Percentiles rank a stretch among this genome's conserved stretches.
Conservation (phyloP, 2,797 vertebrate genomes). For the Borostomias antarcticus region DNA sequence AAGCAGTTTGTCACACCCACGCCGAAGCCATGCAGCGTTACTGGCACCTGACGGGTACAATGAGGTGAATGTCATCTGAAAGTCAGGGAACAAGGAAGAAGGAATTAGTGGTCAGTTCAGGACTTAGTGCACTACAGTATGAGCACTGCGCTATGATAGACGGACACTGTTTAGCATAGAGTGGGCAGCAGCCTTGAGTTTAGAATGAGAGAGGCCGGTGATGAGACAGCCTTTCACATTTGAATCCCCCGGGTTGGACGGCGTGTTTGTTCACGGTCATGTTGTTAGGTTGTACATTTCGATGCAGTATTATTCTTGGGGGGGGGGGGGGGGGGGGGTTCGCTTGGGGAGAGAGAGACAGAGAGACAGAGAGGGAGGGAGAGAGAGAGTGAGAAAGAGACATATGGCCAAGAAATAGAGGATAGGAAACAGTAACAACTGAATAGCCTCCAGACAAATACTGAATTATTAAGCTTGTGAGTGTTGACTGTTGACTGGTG, state of each 20-base stretch:
- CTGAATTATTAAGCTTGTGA: conserved; percentile 21
- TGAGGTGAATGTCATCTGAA: conserved; percentile 67
- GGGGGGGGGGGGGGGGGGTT: not conserved
- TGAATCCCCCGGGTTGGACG: too few species aligned
- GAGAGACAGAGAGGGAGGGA: not conserved
- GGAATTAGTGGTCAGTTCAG: conserved; percentile 42
- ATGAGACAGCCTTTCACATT: too few species aligned
- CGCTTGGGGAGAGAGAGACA: not conserved
- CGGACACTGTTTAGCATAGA: too few species aligned
- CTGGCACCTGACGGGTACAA: too few species aligned
- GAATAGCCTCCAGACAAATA: conserved; percentile 11
- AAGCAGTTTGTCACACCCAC: conserved; percentile 57
- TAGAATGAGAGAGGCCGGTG: too few species aligned
- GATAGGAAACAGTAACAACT: not conserved
- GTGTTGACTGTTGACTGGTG: not conserved
- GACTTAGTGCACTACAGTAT: conserved; percentile 38
- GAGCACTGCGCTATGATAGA: too few species aligned
- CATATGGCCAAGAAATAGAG: not conserved
- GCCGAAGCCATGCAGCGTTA: conserved; percentile 43
- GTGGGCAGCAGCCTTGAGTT: too few species aligned
- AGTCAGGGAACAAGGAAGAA: conserved; percentile 62
- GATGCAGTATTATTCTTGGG: too few species aligned
- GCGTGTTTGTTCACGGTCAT: not conserved
- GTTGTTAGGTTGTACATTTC: not conserved
- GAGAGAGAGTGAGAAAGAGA: not conserved